These are phyloP conservation scores for Jordanella pulchra DNA, from an alignment of 2,797 vertebrate genomes.

Conservation along the genomic window DNA sequence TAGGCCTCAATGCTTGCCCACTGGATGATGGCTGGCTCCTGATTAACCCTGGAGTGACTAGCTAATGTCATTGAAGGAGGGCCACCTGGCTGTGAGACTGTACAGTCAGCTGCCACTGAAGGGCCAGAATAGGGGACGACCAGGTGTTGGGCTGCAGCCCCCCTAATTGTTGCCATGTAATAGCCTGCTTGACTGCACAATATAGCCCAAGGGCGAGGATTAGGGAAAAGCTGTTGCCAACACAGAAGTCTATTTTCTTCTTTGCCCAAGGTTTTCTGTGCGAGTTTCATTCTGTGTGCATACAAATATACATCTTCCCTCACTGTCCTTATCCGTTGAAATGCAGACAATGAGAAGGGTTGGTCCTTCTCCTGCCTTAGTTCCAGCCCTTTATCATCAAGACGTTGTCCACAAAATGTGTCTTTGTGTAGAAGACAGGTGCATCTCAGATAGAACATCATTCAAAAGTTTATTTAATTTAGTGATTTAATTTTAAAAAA, in stretches of 20 bases:
- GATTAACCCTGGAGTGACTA: conserved; percentile 92
- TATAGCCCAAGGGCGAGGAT: conserved; percentile 85
- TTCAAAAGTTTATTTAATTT: background rate
- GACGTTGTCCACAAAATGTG: background rate
- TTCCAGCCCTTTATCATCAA: conserved; percentile 10
- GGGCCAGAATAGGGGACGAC: conserved; percentile 84
- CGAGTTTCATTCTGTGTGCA: conserved; percentile 37
- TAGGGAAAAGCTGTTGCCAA: conserved; percentile 84
- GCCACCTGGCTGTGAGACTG: conserved; percentile 92
- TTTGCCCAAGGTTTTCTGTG: conserved; percentile 62
- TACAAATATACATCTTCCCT: conserved; percentile 32
- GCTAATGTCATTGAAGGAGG: conserved; percentile 90
- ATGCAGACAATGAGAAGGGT: conserved; percentile 24
- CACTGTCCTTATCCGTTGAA: conserved; percentile 32
- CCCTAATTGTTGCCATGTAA: conserved; percentile 90
- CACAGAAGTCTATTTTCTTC: conserved; percentile 78
- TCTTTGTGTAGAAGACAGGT: background rate
- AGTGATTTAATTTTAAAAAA: background rate
- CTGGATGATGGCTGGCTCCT: conserved; percentile 81
- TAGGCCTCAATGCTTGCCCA: conserved; percentile 78
- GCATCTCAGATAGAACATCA: conserved; percentile 1
- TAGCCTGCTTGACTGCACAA: conserved; percentile 89
- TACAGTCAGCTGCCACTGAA: conserved; percentile 90
- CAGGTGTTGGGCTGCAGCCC: conserved; percentile 88
- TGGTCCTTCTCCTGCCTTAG: background rate